Percentiles rank a stretch among this genome's conserved stretches.
Conservation (phyloP, 2,113 vertebrate genomes). For the Raja brachyura region DNA sequence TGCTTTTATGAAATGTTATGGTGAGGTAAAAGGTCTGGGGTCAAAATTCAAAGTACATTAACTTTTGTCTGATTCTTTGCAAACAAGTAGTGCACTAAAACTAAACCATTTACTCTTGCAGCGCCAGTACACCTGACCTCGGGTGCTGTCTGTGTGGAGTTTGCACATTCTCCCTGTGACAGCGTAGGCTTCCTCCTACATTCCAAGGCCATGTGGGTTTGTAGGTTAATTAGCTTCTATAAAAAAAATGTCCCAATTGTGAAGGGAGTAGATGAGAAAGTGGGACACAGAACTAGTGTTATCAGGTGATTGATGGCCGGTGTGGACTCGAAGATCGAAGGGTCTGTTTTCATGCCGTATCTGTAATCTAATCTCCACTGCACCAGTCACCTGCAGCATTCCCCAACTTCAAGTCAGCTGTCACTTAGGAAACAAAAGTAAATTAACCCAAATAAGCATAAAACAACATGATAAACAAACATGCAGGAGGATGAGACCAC, state of each 20-base stretch:
- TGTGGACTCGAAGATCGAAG: too few species aligned
- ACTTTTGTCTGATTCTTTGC: background rate
- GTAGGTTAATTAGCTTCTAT: too few species aligned
- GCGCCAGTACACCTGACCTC: too few species aligned
- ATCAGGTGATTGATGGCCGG: too few species aligned
- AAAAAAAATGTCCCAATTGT: too few species aligned
- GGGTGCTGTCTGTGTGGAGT: too few species aligned
- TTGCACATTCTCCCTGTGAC: too few species aligned
- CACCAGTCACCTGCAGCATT: background rate
- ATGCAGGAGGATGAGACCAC: background rate
- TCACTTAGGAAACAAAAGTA: background rate
- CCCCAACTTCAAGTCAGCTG: background rate
- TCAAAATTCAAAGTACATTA: background rate
- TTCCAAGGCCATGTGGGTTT: too few species aligned
- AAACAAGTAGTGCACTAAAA: background rate
- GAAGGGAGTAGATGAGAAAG: too few species aligned
- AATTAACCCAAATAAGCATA: background rate
- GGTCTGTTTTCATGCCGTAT: too few species aligned
- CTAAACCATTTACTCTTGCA: background rate
- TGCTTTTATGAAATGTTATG: background rate
- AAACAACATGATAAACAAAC: slow-evolving; percentile 28
- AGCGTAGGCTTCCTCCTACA: too few species aligned
- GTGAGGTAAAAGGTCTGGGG: background rate
- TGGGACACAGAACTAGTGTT: too few species aligned
- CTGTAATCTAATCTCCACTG: background rate